Evolutionary conservation across 64 coral and sea anemone species (phyloP).

Genomic region (Porites lutea): DNA sequence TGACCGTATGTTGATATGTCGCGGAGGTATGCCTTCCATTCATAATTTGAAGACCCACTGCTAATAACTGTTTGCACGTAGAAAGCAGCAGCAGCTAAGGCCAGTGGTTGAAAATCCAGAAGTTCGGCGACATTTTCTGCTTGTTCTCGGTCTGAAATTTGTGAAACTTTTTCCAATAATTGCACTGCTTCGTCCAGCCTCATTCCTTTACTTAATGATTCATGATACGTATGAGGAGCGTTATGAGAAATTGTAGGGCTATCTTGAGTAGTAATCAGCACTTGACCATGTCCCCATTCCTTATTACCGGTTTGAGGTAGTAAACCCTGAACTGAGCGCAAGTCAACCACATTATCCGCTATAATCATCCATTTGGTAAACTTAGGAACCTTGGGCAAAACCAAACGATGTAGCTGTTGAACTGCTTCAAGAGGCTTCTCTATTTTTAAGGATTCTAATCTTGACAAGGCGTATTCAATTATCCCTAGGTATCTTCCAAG

Average conservation of each 20-base stretch:
- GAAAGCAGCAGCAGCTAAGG: background rate
- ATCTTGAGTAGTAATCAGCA: conserved; percentile 24
- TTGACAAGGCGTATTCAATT: background rate
- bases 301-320: background rate
- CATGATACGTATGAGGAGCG: background rate
- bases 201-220: conserved; percentile 22
- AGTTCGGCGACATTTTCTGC: background rate
- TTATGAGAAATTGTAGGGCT: background rate
- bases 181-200: background rate
- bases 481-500: background rate
- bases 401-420: background rate
- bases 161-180: conserved; percentile 6
- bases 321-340: background rate
- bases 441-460: background rate
- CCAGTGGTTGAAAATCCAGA: conserved; percentile 14
- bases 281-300: conserved; percentile 7
- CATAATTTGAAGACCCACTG: background rate
- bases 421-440: background rate
- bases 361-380: background rate
- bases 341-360: conserved; percentile 1
- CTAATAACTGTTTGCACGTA: background rate
- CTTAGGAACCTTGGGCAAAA: background rate
- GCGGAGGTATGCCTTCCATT: conserved; percentile 41
- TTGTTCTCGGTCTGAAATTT: background rate
- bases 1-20: conserved; percentile 30